Percentiles rank a stretch among this genome's conserved stretches.
Evolutionary conservation across 2,888 invertebrate species (phyloP).

Genomic region (Suillia variegata): DNA sequence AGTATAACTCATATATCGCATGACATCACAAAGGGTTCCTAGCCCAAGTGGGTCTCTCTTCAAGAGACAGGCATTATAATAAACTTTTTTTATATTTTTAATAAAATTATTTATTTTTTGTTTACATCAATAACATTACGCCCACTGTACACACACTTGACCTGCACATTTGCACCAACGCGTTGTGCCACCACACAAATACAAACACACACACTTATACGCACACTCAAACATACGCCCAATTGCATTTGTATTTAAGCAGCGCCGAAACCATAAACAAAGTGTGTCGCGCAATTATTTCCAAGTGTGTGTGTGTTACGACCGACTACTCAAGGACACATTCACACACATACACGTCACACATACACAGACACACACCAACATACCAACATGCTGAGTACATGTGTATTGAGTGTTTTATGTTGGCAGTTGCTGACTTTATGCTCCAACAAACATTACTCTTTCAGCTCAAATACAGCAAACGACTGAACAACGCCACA

Average conservation of each 20-base stretch:
- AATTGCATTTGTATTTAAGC: not conserved
- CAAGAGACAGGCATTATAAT: no score
- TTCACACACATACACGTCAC: not conserved
- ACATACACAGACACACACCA: constrained; percentile 7
- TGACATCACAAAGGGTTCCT: no score
- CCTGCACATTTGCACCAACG: not conserved
- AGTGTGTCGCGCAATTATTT: constrained; percentile 57
- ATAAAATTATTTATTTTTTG: not conserved
- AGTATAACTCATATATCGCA: no score
- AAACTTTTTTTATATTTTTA: no score
- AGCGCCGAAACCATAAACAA: constrained; percentile 48
- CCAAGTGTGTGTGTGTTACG: constrained; percentile 40
- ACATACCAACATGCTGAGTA: no score
- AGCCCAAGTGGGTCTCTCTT: no score
- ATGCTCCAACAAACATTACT: constrained; percentile 24
- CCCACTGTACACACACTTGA: not conserved
- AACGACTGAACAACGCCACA: not conserved
- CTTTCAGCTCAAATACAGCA: constrained; percentile 1
- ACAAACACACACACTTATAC: no score
- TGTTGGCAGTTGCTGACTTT: constrained; percentile 24
- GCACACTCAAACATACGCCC: no score
- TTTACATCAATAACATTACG: not conserved
- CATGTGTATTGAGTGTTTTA: constrained; percentile 19
- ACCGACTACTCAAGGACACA: not conserved
- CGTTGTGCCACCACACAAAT: no score